Base-by-base conservation (phyloP, 2,113 vertebrate genomes). In the Pterocles orientalis region DNA sequence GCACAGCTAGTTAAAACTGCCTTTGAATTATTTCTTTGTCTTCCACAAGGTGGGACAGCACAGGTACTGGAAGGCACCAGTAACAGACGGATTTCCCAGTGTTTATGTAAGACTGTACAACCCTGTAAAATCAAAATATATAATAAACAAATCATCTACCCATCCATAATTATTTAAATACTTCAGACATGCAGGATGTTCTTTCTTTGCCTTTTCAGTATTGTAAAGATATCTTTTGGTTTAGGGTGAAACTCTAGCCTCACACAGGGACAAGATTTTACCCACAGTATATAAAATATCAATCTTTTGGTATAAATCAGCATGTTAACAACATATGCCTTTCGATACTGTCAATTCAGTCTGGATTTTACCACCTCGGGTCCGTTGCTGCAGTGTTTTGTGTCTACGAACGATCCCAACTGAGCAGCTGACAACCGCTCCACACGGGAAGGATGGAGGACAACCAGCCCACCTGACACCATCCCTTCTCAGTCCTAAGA, bases 11-110 rank as follows among this genome's bases (percentile, higher is more conserved):
- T 17, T 56, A 94, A 81, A 79, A 77, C 11, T 13, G 56, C 15
- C 79, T 91, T 66, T 93, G 95, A 96, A 62, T 89, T 48, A 82
- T 88, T 92, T 85, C 57, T 78, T 11, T 5, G 7, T 39, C 50
- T 70, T 82, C 65, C 28, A 8, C 65, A 70, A 86, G 12, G 24
- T 39, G 34, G 64, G 25, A 33, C 45, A 79, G 68, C 20, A 47
- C 6, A 82, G 20, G 18, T 53, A 71, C 15, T 48, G 29, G 73
- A 94, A 82, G 43, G 18, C 50, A 89, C 57, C 18, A 61, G 65
- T 91, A 85, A 73, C 21, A 12, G 33, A 80, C 90, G 16, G 45
- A 78, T 58, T 76, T 84, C 80, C 21, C n/a, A 76, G 41, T 39
- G 90, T 61, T 81, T 61, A 61, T 10, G 12, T 29, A 61, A 79